Evolutionary conservation across 2,888 invertebrate genomes (phyloP).

Genomic region (Leucophora obtusa): DNA sequence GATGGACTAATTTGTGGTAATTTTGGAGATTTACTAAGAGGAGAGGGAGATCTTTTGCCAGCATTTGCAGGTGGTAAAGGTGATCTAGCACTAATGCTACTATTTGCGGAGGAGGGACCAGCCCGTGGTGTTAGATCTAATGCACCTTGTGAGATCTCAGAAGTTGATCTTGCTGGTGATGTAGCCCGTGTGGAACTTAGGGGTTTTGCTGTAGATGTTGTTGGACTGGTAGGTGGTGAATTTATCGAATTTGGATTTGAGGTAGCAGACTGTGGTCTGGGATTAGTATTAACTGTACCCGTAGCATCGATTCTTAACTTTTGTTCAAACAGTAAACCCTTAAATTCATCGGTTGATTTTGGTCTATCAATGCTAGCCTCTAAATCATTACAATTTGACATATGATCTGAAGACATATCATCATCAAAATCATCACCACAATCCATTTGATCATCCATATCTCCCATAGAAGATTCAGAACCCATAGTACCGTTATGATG

Average conservation of each 20-base stretch:
- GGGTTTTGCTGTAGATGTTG: slow-evolving; percentile 65
- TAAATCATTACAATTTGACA: slow-evolving; percentile 75
- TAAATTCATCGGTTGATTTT: slow-evolving; percentile 77
- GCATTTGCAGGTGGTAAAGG: slow-evolving; percentile 52
- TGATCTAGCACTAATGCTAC: slow-evolving; percentile 74
- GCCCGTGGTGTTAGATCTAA: slow-evolving; percentile 81
- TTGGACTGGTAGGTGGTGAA: slow-evolving; percentile 75
- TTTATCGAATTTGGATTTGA: slow-evolving; percentile 72
- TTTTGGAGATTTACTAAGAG: slow-evolving; percentile 55
- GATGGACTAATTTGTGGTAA: slow-evolving; percentile 62
- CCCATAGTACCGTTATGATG: slow-evolving; percentile 75
- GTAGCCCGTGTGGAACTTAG: slow-evolving; percentile 66
- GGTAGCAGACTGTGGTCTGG: slow-evolving; percentile 71
- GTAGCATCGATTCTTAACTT: slow-evolving; percentile 76
- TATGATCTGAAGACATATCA: slow-evolving; percentile 76
- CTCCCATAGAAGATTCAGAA: slow-evolving; percentile 78
- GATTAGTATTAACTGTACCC: slow-evolving; percentile 71
- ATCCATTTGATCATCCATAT: slow-evolving; percentile 78
- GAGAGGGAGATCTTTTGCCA: slow-evolving; percentile 53
- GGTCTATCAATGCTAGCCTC: slow-evolving; percentile 72
- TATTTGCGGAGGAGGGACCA: slow-evolving; percentile 68
- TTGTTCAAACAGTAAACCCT: slow-evolving; percentile 76
- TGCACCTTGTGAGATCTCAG: slow-evolving; percentile 80
- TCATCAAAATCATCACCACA: slow-evolving; percentile 78
- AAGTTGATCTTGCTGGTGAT: slow-evolving; percentile 77